Evolutionary conservation across 2,113 vertebrate species (phyloP).

Genomic region (Donacobius atricapilla): DNA sequence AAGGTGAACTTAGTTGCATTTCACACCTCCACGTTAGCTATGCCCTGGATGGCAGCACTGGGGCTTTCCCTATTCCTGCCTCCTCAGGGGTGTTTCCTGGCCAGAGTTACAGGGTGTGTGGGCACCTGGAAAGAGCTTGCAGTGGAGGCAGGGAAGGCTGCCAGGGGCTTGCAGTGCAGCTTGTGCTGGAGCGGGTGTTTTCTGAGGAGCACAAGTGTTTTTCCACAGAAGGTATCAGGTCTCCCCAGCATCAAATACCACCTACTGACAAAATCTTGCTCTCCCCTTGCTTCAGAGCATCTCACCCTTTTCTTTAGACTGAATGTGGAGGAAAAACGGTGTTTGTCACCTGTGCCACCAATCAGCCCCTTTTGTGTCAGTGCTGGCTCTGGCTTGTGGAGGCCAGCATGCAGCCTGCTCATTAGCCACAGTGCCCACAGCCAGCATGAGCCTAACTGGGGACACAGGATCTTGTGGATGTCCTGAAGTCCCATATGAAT

Average conservation of each 20-base stretch:
- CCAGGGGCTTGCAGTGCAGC: not conserved
- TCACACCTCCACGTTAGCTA: fast-evolving
- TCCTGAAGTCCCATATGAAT: not conserved
- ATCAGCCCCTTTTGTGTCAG: not conserved
- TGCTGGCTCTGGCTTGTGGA: not conserved
- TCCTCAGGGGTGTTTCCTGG: not conserved
- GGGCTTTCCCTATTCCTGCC: fast-evolving
- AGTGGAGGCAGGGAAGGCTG: not conserved
- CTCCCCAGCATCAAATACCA: constrained; percentile 37
- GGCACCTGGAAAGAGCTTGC: not conserved
- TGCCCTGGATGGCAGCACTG: not conserved
- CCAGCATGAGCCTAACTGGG: not conserved
- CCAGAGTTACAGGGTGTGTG: fast-evolving
- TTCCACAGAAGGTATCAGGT: constrained; percentile 26
- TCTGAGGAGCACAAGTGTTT: not conserved
- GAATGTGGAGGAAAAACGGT: not conserved
- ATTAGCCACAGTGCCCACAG: not conserved
- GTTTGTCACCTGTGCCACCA: not conserved
- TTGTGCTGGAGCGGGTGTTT: not conserved
- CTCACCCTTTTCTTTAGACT: not conserved
- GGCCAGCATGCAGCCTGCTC: not conserved
- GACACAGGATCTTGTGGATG: not conserved
- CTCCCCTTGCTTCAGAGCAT: not conserved
- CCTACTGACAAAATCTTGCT: not conserved
- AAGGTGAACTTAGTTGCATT: not conserved